Evolutionary conservation across 2,888 invertebrate genomes (phyloP).

Genomic region (Pristionchus entomophagus): DNA sequence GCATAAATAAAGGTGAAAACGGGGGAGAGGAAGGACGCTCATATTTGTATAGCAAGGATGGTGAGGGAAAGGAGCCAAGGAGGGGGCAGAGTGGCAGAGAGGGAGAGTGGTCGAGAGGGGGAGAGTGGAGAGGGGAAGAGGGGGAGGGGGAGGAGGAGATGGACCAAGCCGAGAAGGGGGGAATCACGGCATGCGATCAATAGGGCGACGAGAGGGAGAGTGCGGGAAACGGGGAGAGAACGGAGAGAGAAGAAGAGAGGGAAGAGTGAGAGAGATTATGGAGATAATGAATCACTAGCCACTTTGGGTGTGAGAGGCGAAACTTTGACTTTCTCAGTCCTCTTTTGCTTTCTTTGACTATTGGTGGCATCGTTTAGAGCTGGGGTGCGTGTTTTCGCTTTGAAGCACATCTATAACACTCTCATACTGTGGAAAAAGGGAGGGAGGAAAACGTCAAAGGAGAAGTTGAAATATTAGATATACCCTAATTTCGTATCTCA

Average conservation of each 20-base stretch:
- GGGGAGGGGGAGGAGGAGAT: not conserved
- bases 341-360: too few relatives aligned
- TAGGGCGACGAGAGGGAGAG: not conserved
- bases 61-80: not conserved
- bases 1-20: constrained; percentile 30
- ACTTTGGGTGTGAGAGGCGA: constrained; percentile 5
- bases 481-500: too few relatives aligned
- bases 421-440: too few relatives aligned
- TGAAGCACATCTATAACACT: too few relatives aligned
- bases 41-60: constrained; percentile 16
- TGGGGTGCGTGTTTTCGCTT: too few relatives aligned
- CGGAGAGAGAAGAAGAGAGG: not conserved
- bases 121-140: not conserved
- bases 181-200: constrained; percentile 33
- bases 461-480: too few relatives aligned
- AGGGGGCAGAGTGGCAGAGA: not conserved
- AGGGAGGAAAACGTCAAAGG: too few relatives aligned
- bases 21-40: constrained; percentile 11
- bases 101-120: not conserved
- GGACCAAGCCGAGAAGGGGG: not conserved
- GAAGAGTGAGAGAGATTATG: not conserved
- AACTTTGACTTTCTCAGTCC: not conserved
- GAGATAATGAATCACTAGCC: constrained; percentile 39
- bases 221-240: not conserved
- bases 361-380: too few relatives aligned